Evolutionary conservation across 64 coral and sea anemone genomes (phyloP).

Genomic region (Platygyra sinensis): DNA sequence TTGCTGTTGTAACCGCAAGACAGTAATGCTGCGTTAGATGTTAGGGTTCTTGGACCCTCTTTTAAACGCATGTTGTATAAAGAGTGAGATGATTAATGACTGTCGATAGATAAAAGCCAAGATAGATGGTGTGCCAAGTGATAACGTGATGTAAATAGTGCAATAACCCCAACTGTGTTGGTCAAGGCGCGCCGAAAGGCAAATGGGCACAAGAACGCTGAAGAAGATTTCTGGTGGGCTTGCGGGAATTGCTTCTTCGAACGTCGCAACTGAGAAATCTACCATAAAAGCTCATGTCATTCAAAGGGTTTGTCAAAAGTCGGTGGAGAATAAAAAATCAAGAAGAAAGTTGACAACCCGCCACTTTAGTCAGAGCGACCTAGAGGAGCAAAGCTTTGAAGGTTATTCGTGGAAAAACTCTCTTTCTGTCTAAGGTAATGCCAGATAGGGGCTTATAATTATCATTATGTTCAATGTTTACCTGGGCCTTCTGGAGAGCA

Average conservation of each 20-base stretch:
- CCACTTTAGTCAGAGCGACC: not conserved
- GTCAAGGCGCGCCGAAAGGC: not conserved
- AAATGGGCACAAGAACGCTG: constrained; percentile 47
- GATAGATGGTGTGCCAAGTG: too few relatives aligned
- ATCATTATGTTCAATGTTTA: not conserved
- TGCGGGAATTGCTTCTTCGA: constrained; percentile 72
- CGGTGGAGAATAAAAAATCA: constrained; percentile 12
- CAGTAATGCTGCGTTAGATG: too few relatives aligned
- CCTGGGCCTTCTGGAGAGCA: too few relatives aligned
- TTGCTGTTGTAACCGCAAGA: too few relatives aligned
- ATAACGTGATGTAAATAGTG: too few relatives aligned
- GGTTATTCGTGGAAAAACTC: constrained; percentile 30
- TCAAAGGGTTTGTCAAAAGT: constrained; percentile 57
- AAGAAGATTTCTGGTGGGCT: constrained; percentile 63
- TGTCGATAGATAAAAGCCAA: too few relatives aligned
- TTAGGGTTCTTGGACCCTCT: too few relatives aligned
- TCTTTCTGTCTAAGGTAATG: constrained; percentile 12
- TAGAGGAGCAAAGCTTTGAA: not conserved
- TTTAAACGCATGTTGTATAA: too few relatives aligned
- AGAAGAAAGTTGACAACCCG: not conserved
- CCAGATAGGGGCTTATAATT: not conserved
- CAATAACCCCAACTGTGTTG: not conserved
- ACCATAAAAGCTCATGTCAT: constrained; percentile 65
- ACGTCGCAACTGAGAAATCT: constrained; percentile 71
- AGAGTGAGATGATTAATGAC: too few relatives aligned